Evolutionary conservation across 2,113 vertebrate species (phyloP).

Genomic region (Colaptes auratus): DNA sequence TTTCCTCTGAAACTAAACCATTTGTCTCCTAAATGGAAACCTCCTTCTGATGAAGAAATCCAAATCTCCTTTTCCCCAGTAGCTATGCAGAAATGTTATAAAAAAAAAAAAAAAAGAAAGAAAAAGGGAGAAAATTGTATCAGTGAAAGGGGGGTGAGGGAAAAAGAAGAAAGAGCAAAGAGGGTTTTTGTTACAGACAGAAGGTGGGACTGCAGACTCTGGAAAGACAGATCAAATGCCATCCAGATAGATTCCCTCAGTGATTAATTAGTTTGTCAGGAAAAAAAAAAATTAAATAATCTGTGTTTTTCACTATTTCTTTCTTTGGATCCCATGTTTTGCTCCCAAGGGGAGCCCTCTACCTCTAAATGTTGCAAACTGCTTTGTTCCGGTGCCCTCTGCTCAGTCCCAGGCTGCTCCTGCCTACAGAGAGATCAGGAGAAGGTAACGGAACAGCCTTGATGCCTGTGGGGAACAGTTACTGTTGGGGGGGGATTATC

Average conservation of each 20-base stretch:
- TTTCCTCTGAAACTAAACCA: neutral
- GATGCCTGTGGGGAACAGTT: neutral
- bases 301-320: neutral
- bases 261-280: neutral
- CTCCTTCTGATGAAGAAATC: neutral
- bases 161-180: neutral
- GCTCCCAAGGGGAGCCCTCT: neutral
- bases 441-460: neutral
- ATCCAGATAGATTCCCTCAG: neutral
- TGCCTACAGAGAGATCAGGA: neutral
- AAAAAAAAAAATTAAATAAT: neutral
- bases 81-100: neutral
- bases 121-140: neutral
- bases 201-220: neutral
- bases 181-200: neutral
- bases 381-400: neutral
- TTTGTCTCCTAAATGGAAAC: neutral
- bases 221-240: neutral
- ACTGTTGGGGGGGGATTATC: accelerated
- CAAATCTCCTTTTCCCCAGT: neutral
- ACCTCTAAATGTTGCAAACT: neutral
- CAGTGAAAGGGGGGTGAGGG: neutral
- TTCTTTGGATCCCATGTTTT: neutral
- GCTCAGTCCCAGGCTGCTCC: neutral
- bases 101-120: neutral